A percentile compares a stretch with the other conserved stretches of the same genome.
phyloP scores from a whole-genome alignment of 2,888 invertebrate species.

The Drosophila prolongata region DNA sequence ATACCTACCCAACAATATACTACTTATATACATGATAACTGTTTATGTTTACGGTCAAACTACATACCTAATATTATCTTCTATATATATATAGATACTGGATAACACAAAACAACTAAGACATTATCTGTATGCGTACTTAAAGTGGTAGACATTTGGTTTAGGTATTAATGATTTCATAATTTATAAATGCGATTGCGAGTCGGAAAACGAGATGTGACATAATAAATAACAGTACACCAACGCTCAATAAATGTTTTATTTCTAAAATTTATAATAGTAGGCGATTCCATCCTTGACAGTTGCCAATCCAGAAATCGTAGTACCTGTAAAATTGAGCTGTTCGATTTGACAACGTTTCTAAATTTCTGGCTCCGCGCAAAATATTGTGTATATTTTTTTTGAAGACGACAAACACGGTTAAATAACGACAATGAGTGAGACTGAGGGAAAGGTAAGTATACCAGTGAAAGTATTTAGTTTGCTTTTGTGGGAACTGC shows the following conservation, averaged over 20 bases:
- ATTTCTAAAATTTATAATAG: neutral
- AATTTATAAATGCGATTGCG: constrained; percentile 38
- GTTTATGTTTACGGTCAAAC: constrained; percentile 50
- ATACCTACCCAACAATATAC: constrained; percentile 36
- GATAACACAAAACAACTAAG: constrained; percentile 52
- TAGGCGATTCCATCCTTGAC: constrained; percentile 1
- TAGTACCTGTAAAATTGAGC: constrained; percentile 39
- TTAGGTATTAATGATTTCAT: constrained; percentile 54
- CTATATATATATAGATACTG: constrained; percentile 46
- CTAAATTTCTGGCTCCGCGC: constrained; percentile 62
- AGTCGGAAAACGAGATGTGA: constrained; percentile 22
- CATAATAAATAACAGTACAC: constrained; percentile 49
- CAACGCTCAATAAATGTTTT: constrained; percentile 65
- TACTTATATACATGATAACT: constrained; percentile 41
- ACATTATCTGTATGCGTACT: constrained; percentile 65
- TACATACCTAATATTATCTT: constrained; percentile 39
- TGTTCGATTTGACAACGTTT: constrained; percentile 50
- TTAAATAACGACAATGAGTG: constrained; percentile 47
- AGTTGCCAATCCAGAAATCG: constrained; percentile 26
- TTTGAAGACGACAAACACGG: constrained; percentile 15
- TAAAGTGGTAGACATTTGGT: constrained; percentile 45
- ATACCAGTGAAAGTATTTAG: no score
- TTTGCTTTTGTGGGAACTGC: neutral
- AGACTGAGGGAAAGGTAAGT: constrained; percentile 55
- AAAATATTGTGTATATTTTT: constrained; percentile 54